Percentiles rank a stretch among this genome's conserved stretches.
These are phyloP conservation scores for Arremon brunneinucha DNA, from an alignment of 2,797 vertebrate genomes.

Conservation along the genomic window DNA sequence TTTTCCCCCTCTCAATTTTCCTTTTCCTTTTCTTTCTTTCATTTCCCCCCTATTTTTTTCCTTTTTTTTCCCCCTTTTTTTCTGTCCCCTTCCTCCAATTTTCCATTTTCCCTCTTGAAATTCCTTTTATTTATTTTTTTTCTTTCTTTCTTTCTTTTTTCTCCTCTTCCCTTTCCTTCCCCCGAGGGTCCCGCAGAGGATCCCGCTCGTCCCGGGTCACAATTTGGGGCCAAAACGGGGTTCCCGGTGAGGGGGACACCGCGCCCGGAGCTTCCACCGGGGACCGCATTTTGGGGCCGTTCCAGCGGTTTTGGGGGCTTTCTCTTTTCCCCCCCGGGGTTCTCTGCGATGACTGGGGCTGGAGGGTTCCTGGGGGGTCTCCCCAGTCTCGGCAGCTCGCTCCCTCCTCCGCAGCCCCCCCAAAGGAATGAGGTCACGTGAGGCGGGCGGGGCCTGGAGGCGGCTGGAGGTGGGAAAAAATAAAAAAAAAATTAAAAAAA, in stretches of 20 bases:
- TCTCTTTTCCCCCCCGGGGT: background rate
- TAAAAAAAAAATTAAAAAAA: too few species aligned
- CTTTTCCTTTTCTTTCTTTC: background rate
- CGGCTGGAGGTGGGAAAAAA: background rate
- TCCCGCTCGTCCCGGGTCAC: background rate
- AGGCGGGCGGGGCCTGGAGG: background rate
- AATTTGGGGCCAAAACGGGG: background rate
- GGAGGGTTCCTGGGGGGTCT: background rate
- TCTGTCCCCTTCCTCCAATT: too few species aligned
- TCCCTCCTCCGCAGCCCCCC: background rate
- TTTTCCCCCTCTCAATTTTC: background rate
- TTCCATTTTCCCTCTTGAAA: background rate
- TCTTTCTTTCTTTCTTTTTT: background rate
- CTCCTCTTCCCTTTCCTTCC: background rate
- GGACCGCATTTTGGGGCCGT: background rate
- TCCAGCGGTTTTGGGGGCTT: background rate
- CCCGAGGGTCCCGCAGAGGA: background rate
- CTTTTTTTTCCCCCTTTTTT: background rate
- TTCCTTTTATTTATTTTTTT: background rate
- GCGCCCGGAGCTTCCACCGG: background rate
- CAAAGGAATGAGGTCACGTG: constrained; percentile 26
- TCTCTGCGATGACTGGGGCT: background rate
- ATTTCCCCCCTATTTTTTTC: too few species aligned
- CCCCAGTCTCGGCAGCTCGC: background rate
- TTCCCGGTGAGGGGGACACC: background rate